Evolutionary conservation across 2,113 vertebrate species (phyloP), one percentile per base, ranked within the genome.

Genomic region (Rhabdomys dilectus): DNA sequence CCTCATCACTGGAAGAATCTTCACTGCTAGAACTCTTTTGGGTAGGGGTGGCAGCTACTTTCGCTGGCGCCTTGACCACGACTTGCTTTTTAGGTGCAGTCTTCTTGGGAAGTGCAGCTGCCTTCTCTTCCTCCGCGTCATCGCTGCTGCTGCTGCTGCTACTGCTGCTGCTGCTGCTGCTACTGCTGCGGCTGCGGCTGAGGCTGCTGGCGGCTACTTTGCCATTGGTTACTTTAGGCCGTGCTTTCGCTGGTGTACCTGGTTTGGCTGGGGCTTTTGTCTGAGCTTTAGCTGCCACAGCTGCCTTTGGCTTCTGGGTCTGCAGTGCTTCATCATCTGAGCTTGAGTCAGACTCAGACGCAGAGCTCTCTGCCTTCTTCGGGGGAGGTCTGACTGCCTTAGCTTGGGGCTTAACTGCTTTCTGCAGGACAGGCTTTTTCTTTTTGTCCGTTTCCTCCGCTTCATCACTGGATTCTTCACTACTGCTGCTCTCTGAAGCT

Each of bases 401-500:
- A 42, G 95, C 95, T 62, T 94, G 64, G 0, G 93, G 93, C 89
- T 98, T 98, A 95, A 91, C 16, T n/a, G 53, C 96, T 94, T 99
- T 99, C 98, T 99, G 95, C 96, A 99, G 98, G 45, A 95, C 96
- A 92, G 98, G 95, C 26, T 97, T 94, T 96, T 99, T 97, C 76
- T 98, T 96, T 66, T 91, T 92, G 87, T 99, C 98, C 31, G 98
- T 93, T 3, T 97, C 96, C 21, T 97, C 97, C 5, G 99, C 99
- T 36, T 99, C 98, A 45, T 98, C 99, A 96, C 99, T 99, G n/a
- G 99, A 99, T 94, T 99, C 99, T 86, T 99, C 99, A 31, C 99
- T 99, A 80, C 96, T 98, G 78, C 99, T 99, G 98, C 99, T 99
- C 86, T 99, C 98, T 48, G 98, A 97, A 26, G 89, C 98, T 98